phyloP scores from a whole-genome alignment of 2,888 invertebrate genomes.

The Amaurobius ferox region DNA sequence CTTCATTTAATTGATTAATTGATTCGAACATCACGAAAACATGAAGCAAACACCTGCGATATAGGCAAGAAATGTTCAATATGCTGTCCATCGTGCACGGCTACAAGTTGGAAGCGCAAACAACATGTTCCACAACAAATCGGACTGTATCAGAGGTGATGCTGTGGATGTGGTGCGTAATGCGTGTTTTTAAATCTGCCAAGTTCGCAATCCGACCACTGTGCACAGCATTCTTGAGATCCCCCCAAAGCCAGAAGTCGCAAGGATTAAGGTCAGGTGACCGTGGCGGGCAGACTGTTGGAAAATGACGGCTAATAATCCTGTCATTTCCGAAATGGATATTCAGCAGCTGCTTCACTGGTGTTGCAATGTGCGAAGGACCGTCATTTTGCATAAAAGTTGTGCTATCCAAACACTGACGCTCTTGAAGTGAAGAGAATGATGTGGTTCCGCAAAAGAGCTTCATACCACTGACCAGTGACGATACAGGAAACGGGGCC shows the following conservation, averaged over 20 bases:
- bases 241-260: neutral
- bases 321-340: neutral
- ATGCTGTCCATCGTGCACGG: too few relatives aligned
- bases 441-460: too few relatives aligned
- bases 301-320: neutral
- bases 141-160: constrained; percentile 6
- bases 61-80: too few relatives aligned
- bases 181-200: constrained; percentile 4
- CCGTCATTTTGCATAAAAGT: neutral
- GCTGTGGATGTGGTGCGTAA: neutral
- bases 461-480: too few relatives aligned
- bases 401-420: neutral
- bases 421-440: neutral
- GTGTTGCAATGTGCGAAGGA: neutral
- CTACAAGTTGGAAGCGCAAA: neutral
- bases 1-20: too few relatives aligned
- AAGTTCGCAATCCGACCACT: neutral
- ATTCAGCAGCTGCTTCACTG: neutral
- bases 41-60: too few relatives aligned
- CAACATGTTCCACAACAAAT: neutral
- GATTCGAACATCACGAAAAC: too few relatives aligned
- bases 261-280: too few relatives aligned
- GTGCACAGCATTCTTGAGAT: neutral
- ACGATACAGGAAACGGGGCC: neutral
- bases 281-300: neutral